A percentile compares a stretch with the other conserved stretches of the same genome.
These are phyloP conservation scores for Scaptodrosophila lebanonensis DNA, from an alignment of 1,140 invertebrate species.

Conservation along the genomic window DNA sequence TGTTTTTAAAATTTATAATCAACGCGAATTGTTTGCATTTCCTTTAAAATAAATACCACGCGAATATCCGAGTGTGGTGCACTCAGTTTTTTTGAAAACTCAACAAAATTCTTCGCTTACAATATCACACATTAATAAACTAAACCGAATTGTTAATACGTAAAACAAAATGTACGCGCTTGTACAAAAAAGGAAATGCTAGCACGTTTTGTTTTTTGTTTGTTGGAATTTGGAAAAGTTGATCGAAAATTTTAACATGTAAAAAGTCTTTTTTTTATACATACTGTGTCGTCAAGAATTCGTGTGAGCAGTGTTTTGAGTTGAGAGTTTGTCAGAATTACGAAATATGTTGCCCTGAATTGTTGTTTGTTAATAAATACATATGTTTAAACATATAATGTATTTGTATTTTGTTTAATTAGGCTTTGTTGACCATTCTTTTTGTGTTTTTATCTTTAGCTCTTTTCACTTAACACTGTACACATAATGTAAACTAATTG, in stretches of 20 bases:
- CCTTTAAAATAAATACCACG: slow-evolving; percentile 46
- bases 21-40: slow-evolving; percentile 11
- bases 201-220: slow-evolving; percentile 32
- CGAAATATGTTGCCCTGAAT: slow-evolving; percentile 57
- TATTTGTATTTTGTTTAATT: slow-evolving; percentile 6
- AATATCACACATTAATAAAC: slow-evolving; percentile 43
- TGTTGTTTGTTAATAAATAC: slow-evolving; percentile 40
- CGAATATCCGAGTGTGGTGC: slow-evolving; percentile 20
- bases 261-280: slow-evolving; percentile 63
- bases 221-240: slow-evolving; percentile 45
- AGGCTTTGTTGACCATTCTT: slow-evolving; percentile 47
- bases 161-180: slow-evolving; percentile 48
- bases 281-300: slow-evolving; percentile 32
- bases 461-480: slow-evolving; percentile 72
- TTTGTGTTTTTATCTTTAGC: slow-evolving; percentile 45
- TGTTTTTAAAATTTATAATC: slow-evolving; percentile 12
- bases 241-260: slow-evolving; percentile 40
- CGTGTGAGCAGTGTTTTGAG: slow-evolving; percentile 34
- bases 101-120: slow-evolving; percentile 39
- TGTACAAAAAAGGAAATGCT: slow-evolving; percentile 59
- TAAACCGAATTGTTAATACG: no score
- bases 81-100: slow-evolving; percentile 27
- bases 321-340: slow-evolving; percentile 25
- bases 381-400: slow-evolving; percentile 51
- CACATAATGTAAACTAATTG: slow-evolving; percentile 69